Evolutionary conservation across 2,888 invertebrate species (phyloP).

Genomic region (Nasonia oneida): DNA sequence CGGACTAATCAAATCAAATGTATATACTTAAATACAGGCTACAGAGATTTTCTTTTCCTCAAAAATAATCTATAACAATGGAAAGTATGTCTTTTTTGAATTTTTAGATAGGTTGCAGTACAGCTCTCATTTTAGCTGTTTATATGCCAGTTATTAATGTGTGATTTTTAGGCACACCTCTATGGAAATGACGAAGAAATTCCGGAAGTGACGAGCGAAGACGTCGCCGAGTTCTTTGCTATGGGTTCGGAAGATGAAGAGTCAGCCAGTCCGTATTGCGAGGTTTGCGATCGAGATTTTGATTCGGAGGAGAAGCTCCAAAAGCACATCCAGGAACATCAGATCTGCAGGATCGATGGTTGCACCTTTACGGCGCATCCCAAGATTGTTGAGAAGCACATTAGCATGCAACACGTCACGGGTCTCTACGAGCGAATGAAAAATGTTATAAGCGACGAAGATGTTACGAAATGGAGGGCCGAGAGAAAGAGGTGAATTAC

Average conservation of each 20-base stretch:
- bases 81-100: constrained; percentile 56
- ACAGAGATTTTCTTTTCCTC: not conserved
- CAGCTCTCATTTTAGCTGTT: constrained; percentile 26
- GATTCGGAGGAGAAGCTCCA: constrained; percentile 82
- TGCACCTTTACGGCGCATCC: constrained; percentile 90
- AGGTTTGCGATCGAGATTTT: constrained; percentile 91
- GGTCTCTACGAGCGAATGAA: constrained; percentile 90
- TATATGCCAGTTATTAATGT: constrained; percentile 47
- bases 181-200: constrained; percentile 63
- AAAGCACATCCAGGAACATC: constrained; percentile 87
- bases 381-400: constrained; percentile 89
- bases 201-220: constrained; percentile 26
- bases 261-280: constrained; percentile 81
- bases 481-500: constrained; percentile 85
- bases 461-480: constrained; percentile 90
- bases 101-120: constrained; percentile 16
- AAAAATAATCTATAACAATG: constrained; percentile 26
- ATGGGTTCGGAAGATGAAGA: constrained; percentile 29
- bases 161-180: constrained; percentile 72
- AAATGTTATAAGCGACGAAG: constrained; percentile 88
- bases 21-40: constrained; percentile 4
- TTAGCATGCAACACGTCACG: constrained; percentile 90
- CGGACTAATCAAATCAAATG: not conserved
- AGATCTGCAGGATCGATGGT: constrained; percentile 89
- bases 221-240: constrained; percentile 9